Evolutionary conservation across 1,140 invertebrate genomes (phyloP).

Genomic region (Papilio helenus): DNA sequence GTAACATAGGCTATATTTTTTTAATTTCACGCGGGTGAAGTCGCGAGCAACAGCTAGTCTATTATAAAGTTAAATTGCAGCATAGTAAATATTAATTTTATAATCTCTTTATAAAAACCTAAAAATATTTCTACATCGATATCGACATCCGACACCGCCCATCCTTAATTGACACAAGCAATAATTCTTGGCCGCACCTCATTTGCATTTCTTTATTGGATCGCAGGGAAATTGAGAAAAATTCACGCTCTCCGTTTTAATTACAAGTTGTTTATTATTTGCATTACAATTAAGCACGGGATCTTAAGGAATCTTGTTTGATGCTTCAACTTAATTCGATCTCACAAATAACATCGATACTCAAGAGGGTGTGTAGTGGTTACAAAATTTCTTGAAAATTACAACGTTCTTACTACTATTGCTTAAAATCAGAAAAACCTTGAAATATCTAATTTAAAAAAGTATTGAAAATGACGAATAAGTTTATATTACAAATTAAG

Average conservation of each 20-base stretch:
- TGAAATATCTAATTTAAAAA: no score
- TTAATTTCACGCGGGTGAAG: no score
- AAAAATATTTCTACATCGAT: background rate
- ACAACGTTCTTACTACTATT: no score
- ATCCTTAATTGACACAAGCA: slow-evolving; percentile 52
- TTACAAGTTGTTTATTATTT: slow-evolving; percentile 59
- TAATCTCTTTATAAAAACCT: background rate
- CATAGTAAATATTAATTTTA: no score
- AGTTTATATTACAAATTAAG: no score
- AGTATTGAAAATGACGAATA: no score
- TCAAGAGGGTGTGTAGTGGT: slow-evolving; percentile 22
- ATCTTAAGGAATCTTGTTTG: slow-evolving; percentile 32
- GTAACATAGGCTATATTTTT: no score
- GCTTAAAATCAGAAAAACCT: no score
- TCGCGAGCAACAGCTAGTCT: no score
- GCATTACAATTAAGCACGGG: slow-evolving; percentile 47
- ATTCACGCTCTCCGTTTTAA: slow-evolving; percentile 70
- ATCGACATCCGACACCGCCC: slow-evolving; percentile 24
- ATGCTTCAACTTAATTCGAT: slow-evolving; percentile 26
- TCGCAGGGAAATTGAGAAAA: slow-evolving; percentile 75
- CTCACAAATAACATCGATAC: slow-evolving; percentile 22
- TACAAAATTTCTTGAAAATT: background rate
- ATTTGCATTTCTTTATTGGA: slow-evolving; percentile 81
- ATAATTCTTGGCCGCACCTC: slow-evolving; percentile 73
- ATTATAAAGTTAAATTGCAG: no score